These are phyloP conservation scores for Electrona antarctica DNA, from an alignment of 2,113 vertebrate genomes.

Conservation along the genomic window DNA sequence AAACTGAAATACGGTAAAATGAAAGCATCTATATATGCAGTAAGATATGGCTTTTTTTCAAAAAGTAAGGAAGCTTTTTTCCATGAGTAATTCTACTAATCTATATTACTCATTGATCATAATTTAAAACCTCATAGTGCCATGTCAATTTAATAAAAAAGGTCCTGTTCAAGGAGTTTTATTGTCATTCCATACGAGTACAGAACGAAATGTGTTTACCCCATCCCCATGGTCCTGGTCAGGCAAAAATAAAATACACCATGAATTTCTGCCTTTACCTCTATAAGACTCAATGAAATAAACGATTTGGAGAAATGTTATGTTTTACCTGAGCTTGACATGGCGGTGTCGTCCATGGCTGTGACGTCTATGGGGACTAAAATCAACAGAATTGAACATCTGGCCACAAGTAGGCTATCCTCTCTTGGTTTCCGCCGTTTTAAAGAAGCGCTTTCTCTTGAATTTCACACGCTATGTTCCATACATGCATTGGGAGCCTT, in stretches of 20 bases:
- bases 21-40: background rate
- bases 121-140: too few species aligned
- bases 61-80: too few species aligned
- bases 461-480: background rate
- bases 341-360: conserved; percentile 60
- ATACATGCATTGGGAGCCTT: conserved; percentile 1
- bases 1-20: background rate
- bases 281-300: background rate
- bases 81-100: too few species aligned
- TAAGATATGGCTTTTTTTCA: too few species aligned
- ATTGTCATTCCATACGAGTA: too few species aligned
- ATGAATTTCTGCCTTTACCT: too few species aligned
- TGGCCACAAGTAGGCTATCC: background rate
- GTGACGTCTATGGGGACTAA: conserved; percentile 16
- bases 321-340: conserved; percentile 56
- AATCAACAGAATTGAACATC: conserved; percentile 35
- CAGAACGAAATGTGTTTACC: too few species aligned
- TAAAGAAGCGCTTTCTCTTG: background rate
- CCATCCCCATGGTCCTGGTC: too few species aligned
- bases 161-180: too few species aligned
- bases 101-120: too few species aligned
- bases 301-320: background rate
- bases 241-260: too few species aligned
- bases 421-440: background rate
- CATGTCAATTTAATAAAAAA: too few species aligned